phyloP scores from a whole-genome alignment of 2,113 vertebrate species.

The Rhizomys pruinosus region DNA sequence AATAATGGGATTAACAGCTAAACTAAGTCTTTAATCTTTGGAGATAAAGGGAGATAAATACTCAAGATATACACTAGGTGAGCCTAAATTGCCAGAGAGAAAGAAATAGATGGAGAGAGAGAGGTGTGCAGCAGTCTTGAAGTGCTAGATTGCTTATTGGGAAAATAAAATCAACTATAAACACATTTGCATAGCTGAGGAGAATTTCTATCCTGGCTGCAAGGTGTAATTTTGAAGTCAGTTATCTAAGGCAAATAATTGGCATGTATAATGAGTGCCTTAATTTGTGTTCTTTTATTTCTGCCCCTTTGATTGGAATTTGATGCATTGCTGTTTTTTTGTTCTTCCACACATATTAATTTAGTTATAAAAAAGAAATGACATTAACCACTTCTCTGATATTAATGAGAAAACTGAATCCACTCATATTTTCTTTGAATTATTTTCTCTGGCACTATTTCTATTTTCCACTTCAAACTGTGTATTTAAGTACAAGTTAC shows the following conservation, averaged over 20 bases:
- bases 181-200: not conserved
- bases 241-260: constrained; percentile 49
- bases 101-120: not conserved
- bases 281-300: constrained; percentile 56
- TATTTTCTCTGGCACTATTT: constrained; percentile 37
- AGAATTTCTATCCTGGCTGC: not conserved
- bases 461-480: constrained; percentile 32
- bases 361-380: constrained; percentile 32
- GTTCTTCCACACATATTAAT: constrained; percentile 35
- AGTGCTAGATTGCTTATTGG: not conserved
- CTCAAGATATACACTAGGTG: constrained; percentile 73
- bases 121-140: not conserved
- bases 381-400: constrained; percentile 48
- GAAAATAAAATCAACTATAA: constrained; percentile 12
- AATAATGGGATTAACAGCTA: constrained; percentile 84
- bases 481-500: not conserved
- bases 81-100: not conserved
- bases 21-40: constrained; percentile 83
- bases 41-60: constrained; percentile 82
- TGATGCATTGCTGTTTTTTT: constrained; percentile 40
- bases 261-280: constrained; percentile 39
- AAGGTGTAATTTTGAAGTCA: constrained; percentile 34
- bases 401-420: constrained; percentile 36
- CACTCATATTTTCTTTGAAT: not conserved
- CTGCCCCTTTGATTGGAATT: constrained; percentile 48